A percentile compares a stretch with the other conserved stretches of the same genome.
phyloP scores from a whole-genome alignment of 2,888 invertebrate genomes.

The Leucoptera coffeella region DNA sequence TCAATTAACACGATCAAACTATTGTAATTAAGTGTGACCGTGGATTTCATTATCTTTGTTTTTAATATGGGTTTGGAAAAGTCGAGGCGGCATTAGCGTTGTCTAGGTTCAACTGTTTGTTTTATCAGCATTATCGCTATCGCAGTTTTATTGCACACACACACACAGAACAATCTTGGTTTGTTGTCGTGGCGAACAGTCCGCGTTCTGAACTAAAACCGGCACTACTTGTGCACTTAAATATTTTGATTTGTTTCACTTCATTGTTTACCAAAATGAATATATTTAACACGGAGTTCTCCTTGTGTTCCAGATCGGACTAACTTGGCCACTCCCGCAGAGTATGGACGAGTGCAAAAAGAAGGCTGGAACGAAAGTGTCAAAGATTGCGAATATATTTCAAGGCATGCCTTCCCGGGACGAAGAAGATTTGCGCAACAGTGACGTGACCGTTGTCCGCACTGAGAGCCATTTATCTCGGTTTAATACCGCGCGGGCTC shows the following conservation, averaged over 20 bases:
- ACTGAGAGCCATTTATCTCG: constrained; percentile 87
- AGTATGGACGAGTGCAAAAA: constrained; percentile 65
- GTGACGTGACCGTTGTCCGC: constrained; percentile 69
- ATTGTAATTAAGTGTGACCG: no score
- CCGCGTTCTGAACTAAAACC: constrained; percentile 18
- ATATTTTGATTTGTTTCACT: no score
- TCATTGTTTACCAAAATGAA: no score
- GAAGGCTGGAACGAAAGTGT: constrained; percentile 65
- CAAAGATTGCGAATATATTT: constrained; percentile 87
- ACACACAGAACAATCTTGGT: constrained; percentile 31
- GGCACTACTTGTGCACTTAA: constrained; percentile 22
- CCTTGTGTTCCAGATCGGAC: constrained; percentile 34
- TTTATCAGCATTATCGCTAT: constrained; percentile 48
- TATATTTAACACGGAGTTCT: constrained; percentile 18
- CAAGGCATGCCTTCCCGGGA: constrained; percentile 64
- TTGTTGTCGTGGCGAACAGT: constrained; percentile 20
- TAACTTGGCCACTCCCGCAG: constrained; percentile 45
- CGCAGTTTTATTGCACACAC: constrained; percentile 39
- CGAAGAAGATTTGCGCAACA: constrained; percentile 44
- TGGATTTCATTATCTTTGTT: no score
- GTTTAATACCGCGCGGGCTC: constrained; percentile 85
- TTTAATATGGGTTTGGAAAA: no score
- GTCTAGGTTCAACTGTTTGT: constrained; percentile 2
- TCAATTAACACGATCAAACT: no score
- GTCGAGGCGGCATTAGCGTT: no score